phyloP scores from a whole-genome alignment of 2,113 vertebrate species.

The Eurystomus gularis region DNA sequence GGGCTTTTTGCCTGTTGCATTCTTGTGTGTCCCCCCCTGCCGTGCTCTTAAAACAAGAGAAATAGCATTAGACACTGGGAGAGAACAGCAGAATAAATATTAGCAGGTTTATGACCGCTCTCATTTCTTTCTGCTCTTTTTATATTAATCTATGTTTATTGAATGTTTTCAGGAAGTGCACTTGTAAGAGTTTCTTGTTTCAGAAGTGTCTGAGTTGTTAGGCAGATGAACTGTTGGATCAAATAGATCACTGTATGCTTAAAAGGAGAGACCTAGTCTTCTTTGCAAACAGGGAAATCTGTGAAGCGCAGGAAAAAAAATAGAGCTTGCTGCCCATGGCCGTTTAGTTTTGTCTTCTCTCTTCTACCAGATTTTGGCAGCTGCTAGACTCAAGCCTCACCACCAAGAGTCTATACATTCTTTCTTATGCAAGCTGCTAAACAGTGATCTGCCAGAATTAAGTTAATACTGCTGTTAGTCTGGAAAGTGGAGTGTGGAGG shows the following conservation, averaged over 20 bases:
- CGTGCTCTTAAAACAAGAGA: background rate
- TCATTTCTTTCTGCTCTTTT: background rate
- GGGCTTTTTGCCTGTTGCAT: constrained; percentile 3
- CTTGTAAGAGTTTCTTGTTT: background rate
- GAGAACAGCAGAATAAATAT: background rate
- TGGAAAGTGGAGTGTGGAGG: background rate
- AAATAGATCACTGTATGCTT: background rate
- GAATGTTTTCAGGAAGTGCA: background rate
- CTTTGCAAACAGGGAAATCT: background rate
- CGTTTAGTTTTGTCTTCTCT: background rate
- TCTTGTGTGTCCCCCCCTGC: background rate
- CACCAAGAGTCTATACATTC: background rate
- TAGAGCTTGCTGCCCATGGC: background rate
- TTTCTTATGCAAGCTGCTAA: background rate
- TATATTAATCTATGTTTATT: background rate
- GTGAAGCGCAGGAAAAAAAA: background rate
- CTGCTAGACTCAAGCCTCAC: background rate
- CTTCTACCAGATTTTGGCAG: background rate
- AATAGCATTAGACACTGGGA: background rate
- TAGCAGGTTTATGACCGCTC: background rate
- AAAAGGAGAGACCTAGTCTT: background rate
- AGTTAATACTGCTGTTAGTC: background rate
- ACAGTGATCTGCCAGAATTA: background rate
- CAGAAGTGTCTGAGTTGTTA: background rate
- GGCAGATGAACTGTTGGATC: background rate